Evolutionary conservation across 2,888 invertebrate species (phyloP).

Genomic region (Cenopis cana): DNA sequence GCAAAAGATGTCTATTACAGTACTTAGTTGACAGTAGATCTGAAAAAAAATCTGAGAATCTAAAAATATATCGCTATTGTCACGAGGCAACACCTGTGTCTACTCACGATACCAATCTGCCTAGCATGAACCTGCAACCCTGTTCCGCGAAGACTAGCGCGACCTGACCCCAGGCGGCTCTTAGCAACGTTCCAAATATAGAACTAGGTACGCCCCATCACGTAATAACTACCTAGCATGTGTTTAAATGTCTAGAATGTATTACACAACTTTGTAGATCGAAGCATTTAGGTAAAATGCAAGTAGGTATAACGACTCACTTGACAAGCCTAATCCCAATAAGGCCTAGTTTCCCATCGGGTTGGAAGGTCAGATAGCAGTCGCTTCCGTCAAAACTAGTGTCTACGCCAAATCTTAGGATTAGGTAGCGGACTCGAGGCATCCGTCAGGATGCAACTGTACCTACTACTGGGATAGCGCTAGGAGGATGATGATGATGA

Average conservation of each 20-base stretch:
- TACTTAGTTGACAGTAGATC: too few species aligned
- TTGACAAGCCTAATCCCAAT: too few species aligned
- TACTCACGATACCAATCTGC: slow-evolving; percentile 30
- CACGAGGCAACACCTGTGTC: slow-evolving; percentile 29
- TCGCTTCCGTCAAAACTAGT: too few species aligned
- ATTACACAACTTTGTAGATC: background rate
- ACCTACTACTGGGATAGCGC: too few species aligned
- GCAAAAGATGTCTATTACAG: too few species aligned
- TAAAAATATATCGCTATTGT: background rate
- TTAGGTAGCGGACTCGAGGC: too few species aligned
- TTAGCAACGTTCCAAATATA: slow-evolving; percentile 56
- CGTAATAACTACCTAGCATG: slow-evolving; percentile 49
- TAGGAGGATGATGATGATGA: too few species aligned
- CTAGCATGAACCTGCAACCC: slow-evolving; percentile 30
- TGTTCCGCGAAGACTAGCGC: slow-evolving; percentile 38
- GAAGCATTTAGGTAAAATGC: slow-evolving; percentile 1
- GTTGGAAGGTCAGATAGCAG: too few species aligned
- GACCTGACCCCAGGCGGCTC: slow-evolving; percentile 55
- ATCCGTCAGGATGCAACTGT: too few species aligned
- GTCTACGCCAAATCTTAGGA: too few species aligned
- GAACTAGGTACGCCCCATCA: slow-evolving; percentile 59
- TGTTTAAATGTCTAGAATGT: slow-evolving; percentile 10
- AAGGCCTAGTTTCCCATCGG: too few species aligned
- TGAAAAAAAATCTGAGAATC: too few species aligned
- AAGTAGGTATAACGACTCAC: background rate